Evolutionary conservation across 23 tunicate species (phyloP), one percentile per base, ranked within the genome.

Genomic region (Trididemnum miniatum): DNA sequence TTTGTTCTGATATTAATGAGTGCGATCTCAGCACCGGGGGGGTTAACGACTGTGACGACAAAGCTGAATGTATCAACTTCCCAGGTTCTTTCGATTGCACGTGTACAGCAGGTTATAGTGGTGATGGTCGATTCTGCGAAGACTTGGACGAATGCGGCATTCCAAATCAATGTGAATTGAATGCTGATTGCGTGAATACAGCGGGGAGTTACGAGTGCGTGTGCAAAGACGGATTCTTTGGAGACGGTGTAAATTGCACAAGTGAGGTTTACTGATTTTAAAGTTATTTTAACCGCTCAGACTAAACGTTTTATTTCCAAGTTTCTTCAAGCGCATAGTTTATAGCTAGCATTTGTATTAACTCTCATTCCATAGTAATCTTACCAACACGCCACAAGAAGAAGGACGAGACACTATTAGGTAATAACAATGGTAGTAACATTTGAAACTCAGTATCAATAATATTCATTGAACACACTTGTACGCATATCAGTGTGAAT

Each of bases 161-260:
- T 5, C 12, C 38, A 3, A 31, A 7, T 4, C 15, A 4, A n/a
- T 69, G 75, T n/a, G 9, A 28, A 5, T 2, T 3, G 37, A 31
- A 32, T 32, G 37, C 75, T 5, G 5, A 29, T 12, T 69, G 75
- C 26, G 18, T 32, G 12, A 69, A 69, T 34, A 69, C 75, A 4
- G 27, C 37, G 12, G 75, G 75, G 26, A 69, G n/a, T 69, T 69
- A 29, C n/a, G 3, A 12, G 18, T 69, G 75, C n/a, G 36, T 3
- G 12, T 69, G 75, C 39, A 31, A 31, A 5, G 37, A 29, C 20
- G 75, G 75, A 69, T 69, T 69, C n/a, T 32, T 31, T 69, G 75
- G 75, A 34, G 75, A 69, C n/a, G 75, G 75, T 31, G 7, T 69
- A 5, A 69, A 69, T 69, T 69, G 75, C 38, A 32, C 37, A 3